These are phyloP conservation scores for Drosophila sturtevanti DNA, from an alignment of 1,140 invertebrate species.

Conservation along the genomic window DNA sequence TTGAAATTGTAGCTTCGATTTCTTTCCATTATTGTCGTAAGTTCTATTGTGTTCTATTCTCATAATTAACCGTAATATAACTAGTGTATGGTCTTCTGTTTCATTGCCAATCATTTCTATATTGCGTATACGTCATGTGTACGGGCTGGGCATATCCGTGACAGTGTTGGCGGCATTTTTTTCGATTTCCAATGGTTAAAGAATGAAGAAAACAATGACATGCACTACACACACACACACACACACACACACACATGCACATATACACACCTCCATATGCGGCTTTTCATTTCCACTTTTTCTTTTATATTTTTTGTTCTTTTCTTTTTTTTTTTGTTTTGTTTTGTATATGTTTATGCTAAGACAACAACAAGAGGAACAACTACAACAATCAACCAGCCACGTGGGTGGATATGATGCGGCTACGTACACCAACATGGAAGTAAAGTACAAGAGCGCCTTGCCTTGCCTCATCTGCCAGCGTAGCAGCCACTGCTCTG, in stretches of 20 bases:
- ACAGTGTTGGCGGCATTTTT: not conserved
- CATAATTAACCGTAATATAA: not conserved
- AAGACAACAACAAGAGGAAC: conserved; percentile 44
- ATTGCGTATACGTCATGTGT: conserved; percentile 6
- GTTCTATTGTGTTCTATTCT: not conserved
- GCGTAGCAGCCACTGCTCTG: conserved; percentile 24
- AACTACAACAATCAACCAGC: conserved; percentile 46
- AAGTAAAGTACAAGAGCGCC: conserved; percentile 7
- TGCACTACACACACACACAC: not conserved
- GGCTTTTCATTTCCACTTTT: conserved; percentile 20
- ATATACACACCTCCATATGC: conserved; percentile 15
- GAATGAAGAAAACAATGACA: not conserved
- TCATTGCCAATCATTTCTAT: not conserved
- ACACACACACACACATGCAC: conserved; percentile 19
- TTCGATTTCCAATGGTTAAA: not conserved
- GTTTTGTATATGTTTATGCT: conserved; percentile 61
- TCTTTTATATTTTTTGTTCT: conserved; percentile 39
- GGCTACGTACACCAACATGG: conserved; percentile 26
- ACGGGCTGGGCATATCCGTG: not conserved
- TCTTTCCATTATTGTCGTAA: not conserved
- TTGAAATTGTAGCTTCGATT: too few relatives aligned
- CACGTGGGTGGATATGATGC: conserved; percentile 61
- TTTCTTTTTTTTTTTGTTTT: conserved; percentile 13
- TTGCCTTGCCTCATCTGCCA: conserved; percentile 7
- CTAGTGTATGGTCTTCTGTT: not conserved